A percentile compares a stretch with the other conserved stretches of the same genome.
phyloP scores from a whole-genome alignment of 2,888 invertebrate genomes.

The Chloroclystis v-ata region DNA sequence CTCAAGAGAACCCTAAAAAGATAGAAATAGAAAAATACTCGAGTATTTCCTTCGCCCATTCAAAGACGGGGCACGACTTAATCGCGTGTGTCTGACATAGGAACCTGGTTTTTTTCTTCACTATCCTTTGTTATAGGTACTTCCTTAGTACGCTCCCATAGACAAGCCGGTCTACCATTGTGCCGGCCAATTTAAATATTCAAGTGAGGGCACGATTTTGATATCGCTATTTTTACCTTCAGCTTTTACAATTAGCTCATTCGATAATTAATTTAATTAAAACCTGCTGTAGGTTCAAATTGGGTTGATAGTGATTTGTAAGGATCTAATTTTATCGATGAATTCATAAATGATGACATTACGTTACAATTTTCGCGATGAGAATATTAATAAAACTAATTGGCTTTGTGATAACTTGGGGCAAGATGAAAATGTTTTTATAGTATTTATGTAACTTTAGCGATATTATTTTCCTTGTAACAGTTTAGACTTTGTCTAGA shows the following conservation, averaged over 20 bases:
- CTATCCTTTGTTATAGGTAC: constrained; percentile 64
- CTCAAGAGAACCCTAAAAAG: constrained; percentile 2
- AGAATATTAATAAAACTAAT: constrained; percentile 1
- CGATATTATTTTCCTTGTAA: background rate
- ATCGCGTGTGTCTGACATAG: constrained; percentile 65
- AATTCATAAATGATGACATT: background rate
- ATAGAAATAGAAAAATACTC: constrained; percentile 20
- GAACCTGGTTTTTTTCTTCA: constrained; percentile 63
- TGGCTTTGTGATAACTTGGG: constrained; percentile 4
- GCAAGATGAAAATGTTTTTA: constrained; percentile 8
- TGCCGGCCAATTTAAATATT: constrained; percentile 67
- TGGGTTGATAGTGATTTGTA: constrained; percentile 4
- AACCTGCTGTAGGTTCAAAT: background rate
- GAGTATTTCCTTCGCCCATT: constrained; percentile 35
- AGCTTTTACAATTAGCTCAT: constrained; percentile 31
- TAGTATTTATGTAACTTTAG: constrained; percentile 7
- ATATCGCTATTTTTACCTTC: constrained; percentile 36
- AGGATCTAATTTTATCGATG: background rate
- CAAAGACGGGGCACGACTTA: constrained; percentile 30
- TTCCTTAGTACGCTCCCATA: constrained; percentile 40
- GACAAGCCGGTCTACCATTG: constrained; percentile 42
- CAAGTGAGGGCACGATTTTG: constrained; percentile 60
- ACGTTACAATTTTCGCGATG: background rate
- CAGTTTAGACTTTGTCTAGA: background rate
- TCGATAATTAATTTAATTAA: background rate